Conservation (phyloP, 2,113 vertebrate species). For the Saguinus midas region DNA sequence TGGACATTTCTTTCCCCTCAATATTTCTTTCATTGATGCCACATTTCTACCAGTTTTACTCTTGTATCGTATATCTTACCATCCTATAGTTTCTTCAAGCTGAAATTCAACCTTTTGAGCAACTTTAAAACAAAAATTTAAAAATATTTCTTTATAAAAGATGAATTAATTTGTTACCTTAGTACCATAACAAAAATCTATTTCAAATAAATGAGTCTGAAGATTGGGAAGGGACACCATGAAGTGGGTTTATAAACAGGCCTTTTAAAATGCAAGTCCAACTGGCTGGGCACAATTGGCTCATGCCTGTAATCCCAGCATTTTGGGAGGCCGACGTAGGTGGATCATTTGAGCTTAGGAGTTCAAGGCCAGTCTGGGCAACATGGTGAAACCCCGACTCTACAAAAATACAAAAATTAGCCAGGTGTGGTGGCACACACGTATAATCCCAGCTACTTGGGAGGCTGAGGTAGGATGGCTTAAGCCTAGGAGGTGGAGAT, state of each 20-base stretch:
- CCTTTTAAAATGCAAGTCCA: background rate
- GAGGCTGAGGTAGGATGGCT: too few relatives aligned
- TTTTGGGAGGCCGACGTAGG: too few relatives aligned
- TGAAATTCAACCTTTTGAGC: slow-evolving; percentile 6
- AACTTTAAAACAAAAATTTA: background rate
- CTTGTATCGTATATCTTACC: background rate
- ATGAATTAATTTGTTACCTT: background rate
- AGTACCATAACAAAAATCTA: background rate
- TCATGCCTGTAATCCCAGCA: too few relatives aligned
- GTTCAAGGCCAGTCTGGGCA: too few relatives aligned
- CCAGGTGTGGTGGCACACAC: too few relatives aligned
- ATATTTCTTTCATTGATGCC: background rate
- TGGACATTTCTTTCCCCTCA: background rate
- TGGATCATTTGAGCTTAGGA: too few relatives aligned
- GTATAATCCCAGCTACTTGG: too few relatives aligned
- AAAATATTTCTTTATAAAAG: background rate
- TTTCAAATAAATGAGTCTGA: background rate
- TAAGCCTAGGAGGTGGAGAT: too few relatives aligned
- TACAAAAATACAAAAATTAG: too few relatives aligned
- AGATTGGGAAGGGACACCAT: background rate
- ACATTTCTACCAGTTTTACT: background rate
- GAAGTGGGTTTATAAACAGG: background rate
- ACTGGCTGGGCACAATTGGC: too few relatives aligned
- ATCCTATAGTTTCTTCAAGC: background rate
- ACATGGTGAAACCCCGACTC: too few relatives aligned